Percentiles rank a stretch among this genome's conserved stretches.
Evolutionary conservation across 2,113 vertebrate species (phyloP).

Genomic region (Maccullochella peelii): DNA sequence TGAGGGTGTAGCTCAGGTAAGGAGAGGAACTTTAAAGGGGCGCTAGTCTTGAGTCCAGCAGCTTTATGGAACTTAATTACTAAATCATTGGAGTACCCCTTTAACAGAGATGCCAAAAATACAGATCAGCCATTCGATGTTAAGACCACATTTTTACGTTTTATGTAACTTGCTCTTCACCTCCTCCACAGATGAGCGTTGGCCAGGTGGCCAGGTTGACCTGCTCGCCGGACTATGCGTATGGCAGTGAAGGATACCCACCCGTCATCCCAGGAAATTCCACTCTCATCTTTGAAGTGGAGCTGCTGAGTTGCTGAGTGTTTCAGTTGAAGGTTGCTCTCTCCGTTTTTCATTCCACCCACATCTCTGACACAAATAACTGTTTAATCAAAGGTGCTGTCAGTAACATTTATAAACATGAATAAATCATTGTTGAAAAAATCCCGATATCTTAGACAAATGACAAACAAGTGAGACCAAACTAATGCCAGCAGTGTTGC

Average conservation of each 20-base stretch:
- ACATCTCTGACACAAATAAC: constrained; percentile 48
- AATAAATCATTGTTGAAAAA: constrained; percentile 10
- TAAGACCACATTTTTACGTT: neutral
- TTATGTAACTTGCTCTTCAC: neutral
- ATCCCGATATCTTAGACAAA: constrained; percentile 12
- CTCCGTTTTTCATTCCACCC: constrained; percentile 42
- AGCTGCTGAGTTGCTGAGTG: constrained; percentile 87
- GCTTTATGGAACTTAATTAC: neutral
- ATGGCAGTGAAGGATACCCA: constrained; percentile 87
- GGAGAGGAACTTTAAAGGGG: neutral
- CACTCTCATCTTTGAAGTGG: constrained; percentile 93
- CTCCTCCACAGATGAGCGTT: constrained; percentile 89
- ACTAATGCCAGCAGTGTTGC: neutral
- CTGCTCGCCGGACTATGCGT: constrained; percentile 93
- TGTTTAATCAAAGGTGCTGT: constrained; percentile 43
- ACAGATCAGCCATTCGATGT: neutral
- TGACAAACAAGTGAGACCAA: neutral
- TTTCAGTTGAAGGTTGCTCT: constrained; percentile 71
- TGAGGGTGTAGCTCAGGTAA: constrained; percentile 91
- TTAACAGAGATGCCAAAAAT: neutral
- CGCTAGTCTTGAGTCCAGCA: neutral
- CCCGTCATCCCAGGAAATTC: constrained; percentile 91
- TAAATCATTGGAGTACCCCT: neutral
- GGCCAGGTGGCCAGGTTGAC: constrained; percentile 90
- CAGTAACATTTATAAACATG: constrained; percentile 25